phyloP scores from a whole-genome alignment of 1,140 invertebrate genomes.

The Drosophila seguyi region DNA sequence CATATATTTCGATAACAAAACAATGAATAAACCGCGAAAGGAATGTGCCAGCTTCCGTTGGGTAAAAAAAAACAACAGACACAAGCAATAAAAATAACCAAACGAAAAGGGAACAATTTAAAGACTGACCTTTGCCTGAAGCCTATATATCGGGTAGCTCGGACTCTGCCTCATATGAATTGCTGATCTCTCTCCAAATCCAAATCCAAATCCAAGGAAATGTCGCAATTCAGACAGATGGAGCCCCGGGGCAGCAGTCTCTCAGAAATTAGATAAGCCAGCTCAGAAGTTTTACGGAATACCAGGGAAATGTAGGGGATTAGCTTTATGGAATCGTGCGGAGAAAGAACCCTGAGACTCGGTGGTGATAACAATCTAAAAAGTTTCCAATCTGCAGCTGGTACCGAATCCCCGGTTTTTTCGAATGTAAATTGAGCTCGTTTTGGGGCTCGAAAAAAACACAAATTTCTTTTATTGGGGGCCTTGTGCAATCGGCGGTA shows the following conservation, averaged over 20 bases:
- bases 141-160: not conserved
- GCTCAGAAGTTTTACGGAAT: not conserved
- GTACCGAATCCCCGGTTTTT: not conserved
- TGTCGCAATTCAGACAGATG: slow-evolving; percentile 42
- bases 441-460: not conserved
- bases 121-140: slow-evolving; percentile 25
- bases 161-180: slow-evolving; percentile 33
- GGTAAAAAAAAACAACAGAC: not conserved
- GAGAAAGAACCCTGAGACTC: not conserved
- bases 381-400: slow-evolving; percentile 14
- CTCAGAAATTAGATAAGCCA: slow-evolving; percentile 32
- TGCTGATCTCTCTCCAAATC: slow-evolving; percentile 21
- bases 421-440: not conserved
- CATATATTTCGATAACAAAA: slow-evolving; percentile 19
- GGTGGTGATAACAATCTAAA: slow-evolving; percentile 8
- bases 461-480: not conserved
- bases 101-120: not conserved
- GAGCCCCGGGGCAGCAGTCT: slow-evolving; percentile 2
- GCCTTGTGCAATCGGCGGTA: not conserved
- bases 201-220: slow-evolving; percentile 12
- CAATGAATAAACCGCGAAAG: slow-evolving; percentile 1
- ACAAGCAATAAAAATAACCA: not conserved
- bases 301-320: not conserved
- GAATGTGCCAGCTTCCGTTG: slow-evolving; percentile 21
- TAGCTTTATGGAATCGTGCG: not conserved